phyloP scores from a whole-genome alignment of 2,113 vertebrate species.

The Riparia riparia region DNA sequence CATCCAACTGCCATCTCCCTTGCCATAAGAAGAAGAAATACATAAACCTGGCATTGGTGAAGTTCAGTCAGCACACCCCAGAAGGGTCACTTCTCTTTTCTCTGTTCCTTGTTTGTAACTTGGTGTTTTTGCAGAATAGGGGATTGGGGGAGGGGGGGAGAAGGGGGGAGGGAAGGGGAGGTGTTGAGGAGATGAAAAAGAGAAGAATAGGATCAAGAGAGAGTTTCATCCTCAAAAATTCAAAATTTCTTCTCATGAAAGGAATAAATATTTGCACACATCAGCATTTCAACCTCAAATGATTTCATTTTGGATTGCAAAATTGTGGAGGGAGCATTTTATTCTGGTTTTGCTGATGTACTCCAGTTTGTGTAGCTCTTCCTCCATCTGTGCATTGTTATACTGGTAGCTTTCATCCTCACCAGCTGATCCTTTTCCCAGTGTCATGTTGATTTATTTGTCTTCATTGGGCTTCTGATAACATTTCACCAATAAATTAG shows the following conservation, averaged over 20 bases:
- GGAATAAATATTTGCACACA: constrained; percentile 3
- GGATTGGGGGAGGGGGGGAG: accelerated
- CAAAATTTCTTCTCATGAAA: not conserved
- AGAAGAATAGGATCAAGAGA: not conserved
- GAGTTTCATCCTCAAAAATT: not conserved
- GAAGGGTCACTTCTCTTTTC: not conserved
- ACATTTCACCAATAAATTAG: constrained; percentile 54
- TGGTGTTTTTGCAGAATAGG: not conserved
- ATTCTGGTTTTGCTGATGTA: not conserved
- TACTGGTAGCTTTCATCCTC: constrained; percentile 11
- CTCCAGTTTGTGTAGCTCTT: constrained; percentile 29
- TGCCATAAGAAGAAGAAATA: not conserved
- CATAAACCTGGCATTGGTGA: not conserved
- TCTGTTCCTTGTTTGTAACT: not conserved
- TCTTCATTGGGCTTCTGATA: constrained; percentile 23
- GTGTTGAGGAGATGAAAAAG: not conserved
- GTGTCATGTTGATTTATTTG: constrained; percentile 48
- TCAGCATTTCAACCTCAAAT: constrained; percentile 28
- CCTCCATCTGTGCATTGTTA: not conserved
- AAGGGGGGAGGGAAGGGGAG: too few species aligned
- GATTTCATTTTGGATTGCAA: not conserved
- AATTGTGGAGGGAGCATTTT: not conserved
- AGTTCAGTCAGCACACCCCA: not conserved
- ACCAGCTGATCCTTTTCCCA: constrained; percentile 49
- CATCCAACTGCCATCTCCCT: not conserved